These are phyloP conservation scores for Ormyrus labotus DNA, from an alignment of 2,888 invertebrate genomes.

Conservation along the genomic window DNA sequence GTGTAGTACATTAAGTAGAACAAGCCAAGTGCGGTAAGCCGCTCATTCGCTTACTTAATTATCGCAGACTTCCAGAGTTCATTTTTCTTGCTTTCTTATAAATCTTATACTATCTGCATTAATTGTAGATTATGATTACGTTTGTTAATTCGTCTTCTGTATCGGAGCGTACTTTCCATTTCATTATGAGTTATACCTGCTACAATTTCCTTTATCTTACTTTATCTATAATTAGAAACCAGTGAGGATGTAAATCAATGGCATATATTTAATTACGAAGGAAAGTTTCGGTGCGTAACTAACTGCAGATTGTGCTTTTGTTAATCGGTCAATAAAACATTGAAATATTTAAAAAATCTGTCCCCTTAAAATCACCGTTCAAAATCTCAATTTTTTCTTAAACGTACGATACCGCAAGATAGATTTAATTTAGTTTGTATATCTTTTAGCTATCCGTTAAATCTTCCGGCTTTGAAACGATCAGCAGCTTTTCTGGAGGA, in stretches of 20 bases:
- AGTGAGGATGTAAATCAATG: slow-evolving; percentile 1
- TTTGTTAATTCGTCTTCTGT: not conserved
- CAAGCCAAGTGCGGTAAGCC: not conserved
- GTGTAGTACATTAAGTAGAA: slow-evolving; percentile 3
- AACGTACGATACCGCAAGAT: too few species aligned
- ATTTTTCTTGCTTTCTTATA: not conserved
- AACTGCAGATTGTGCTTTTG: not conserved
- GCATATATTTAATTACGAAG: not conserved
- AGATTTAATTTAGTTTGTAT: too few species aligned
- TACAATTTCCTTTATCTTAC: too few species aligned
- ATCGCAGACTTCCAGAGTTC: too few species aligned
- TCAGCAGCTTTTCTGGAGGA: not conserved
- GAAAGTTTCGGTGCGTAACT: not conserved
- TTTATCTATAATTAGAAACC: not conserved
- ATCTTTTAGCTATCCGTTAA: too few species aligned
- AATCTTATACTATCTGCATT: not conserved
- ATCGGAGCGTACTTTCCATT: not conserved
- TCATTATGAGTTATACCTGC: not conserved
- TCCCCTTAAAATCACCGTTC: too few species aligned
- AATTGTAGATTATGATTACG: not conserved
- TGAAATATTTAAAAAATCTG: too few species aligned
- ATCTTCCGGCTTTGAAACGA: too few species aligned
- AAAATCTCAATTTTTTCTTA: too few species aligned
- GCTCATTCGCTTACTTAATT: not conserved
- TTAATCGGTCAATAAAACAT: too few species aligned